A percentile compares a stretch with the other conserved stretches of the same genome.
Conservation (phyloP, 2,888 invertebrate genomes). For the Chalcis sispes region DNA sequence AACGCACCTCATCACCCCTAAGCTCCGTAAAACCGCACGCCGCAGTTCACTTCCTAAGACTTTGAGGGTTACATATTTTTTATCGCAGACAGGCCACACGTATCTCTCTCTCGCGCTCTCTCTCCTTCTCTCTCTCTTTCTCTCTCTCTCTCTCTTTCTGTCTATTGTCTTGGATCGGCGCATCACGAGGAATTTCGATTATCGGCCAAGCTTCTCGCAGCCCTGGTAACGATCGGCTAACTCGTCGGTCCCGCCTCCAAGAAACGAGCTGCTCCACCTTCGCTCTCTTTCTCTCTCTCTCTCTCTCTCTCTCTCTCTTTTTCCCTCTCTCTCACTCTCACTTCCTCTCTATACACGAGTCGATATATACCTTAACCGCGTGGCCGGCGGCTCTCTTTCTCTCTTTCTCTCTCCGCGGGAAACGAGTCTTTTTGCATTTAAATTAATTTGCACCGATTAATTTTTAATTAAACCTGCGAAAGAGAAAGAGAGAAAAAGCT, state of each 20-base stretch:
- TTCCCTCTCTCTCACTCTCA: constrained; percentile 51
- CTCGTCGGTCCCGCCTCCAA: constrained; percentile 73
- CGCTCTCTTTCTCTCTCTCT: constrained; percentile 58
- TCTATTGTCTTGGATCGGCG: constrained; percentile 66
- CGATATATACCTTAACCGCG: constrained; percentile 48
- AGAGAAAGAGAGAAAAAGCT: neutral
- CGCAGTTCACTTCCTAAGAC: no score
- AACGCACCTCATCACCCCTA: no score
- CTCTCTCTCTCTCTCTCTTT: constrained; percentile 57
- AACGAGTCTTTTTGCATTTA: constrained; percentile 68
- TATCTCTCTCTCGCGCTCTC: no score
- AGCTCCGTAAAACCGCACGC: no score
- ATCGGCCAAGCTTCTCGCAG: constrained; percentile 66
- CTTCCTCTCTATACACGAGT: neutral
- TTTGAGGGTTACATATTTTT: no score
- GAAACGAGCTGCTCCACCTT: constrained; percentile 71
- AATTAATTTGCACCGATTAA: constrained; percentile 75
- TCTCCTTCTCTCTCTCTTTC: neutral
- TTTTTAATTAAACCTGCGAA: constrained; percentile 72
- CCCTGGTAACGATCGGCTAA: constrained; percentile 73
- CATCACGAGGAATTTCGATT: constrained; percentile 71
- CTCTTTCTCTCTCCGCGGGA: no score
- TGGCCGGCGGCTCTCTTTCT: constrained; percentile 36
- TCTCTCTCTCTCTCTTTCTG: neutral
- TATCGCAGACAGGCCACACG: neutral